Evolutionary conservation across 2,797 vertebrate genomes (phyloP), one percentile per base, ranked within the genome.

Genomic region (Ibycter americanus): DNA sequence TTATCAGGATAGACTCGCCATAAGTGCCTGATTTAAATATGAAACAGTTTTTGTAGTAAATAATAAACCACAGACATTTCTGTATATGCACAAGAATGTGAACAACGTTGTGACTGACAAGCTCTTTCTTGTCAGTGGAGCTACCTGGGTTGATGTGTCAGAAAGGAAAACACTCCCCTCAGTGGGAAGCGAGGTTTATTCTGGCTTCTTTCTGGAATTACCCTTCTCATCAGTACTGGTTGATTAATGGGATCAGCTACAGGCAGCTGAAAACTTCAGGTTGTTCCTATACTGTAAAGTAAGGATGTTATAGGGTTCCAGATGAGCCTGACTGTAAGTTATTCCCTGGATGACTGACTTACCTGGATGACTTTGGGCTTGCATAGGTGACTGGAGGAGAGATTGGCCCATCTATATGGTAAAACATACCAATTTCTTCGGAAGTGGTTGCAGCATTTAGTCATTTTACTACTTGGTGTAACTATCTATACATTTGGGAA

Each of bases 1-100:
- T 92, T 97, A 82, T 98, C 97, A 32, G 97, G 93, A 89, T 98
- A 97, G 34, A 97, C 98, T 54, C 98, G 96, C 99, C 99, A 99
- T 25, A 99, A 93, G 55, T 98, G 97, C 42, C 99, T 99, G 92
- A 72, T 90, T 95, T 79, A 88, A 93, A 97, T 40, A 90, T 52
- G 93, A 96, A 76, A 83, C 31, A 83, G 9, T 21, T 92, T 85
- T 61, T 68, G 34, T 72, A 74, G 42, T 34, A 63, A 82, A 51
- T 65, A 83, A 71, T 15, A 65, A 91, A 83, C 63, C 78, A 78
- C 42, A 71, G 32, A 38, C 15, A 54, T 62, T 47, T 92, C 27
- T 92, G 19, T 58, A 22, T 40, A 12, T 66, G 31, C 51, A 66
- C 36, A 83, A 89, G 59, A 91, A 83, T 23, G 26, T 68, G 74